Evolutionary conservation across 1,140 invertebrate species (phyloP).

Genomic region (Lordiphosa collinella): DNA sequence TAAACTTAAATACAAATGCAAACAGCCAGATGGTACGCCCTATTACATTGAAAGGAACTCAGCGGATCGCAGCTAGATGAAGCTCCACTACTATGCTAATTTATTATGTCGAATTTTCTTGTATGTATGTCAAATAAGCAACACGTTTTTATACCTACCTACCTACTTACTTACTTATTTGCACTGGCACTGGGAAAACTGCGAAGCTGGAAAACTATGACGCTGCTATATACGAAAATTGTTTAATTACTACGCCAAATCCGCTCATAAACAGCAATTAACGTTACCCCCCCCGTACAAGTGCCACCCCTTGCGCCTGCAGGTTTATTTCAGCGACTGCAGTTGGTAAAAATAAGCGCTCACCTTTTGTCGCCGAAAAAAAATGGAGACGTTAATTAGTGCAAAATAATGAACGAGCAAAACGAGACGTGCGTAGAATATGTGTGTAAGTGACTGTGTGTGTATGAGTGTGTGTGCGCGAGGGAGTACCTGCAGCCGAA

Average conservation of each 20-base stretch:
- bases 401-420: conserved; percentile 64
- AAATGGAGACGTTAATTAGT: conserved; percentile 55
- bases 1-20: conserved; percentile 69
- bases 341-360: conserved; percentile 38
- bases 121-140: conserved; percentile 25
- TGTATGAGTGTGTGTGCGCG: neutral
- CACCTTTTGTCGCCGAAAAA: conserved; percentile 62
- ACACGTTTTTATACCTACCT: neutral
- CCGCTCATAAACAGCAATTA: conserved; percentile 75
- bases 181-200: too few species aligned
- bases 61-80: conserved; percentile 23
- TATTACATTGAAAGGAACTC: conserved; percentile 63
- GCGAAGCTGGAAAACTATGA: neutral
- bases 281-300: conserved; percentile 29
- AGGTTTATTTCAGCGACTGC: conserved; percentile 3
- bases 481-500: neutral
- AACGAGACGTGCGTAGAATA: neutral
- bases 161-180: too few species aligned
- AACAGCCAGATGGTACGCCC: conserved; percentile 45
- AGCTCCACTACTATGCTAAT: conserved; percentile 15
- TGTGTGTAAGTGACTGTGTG: too few species aligned
- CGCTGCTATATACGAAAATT: conserved; percentile 26
- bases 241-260: conserved; percentile 62
- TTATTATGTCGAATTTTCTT: conserved; percentile 29
- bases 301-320: conserved; percentile 6